Percentiles rank a stretch among this genome's conserved stretches.
These are phyloP conservation scores for Nephrotoma appendiculata DNA, from an alignment of 2,888 invertebrate genomes.

Conservation along the genomic window DNA sequence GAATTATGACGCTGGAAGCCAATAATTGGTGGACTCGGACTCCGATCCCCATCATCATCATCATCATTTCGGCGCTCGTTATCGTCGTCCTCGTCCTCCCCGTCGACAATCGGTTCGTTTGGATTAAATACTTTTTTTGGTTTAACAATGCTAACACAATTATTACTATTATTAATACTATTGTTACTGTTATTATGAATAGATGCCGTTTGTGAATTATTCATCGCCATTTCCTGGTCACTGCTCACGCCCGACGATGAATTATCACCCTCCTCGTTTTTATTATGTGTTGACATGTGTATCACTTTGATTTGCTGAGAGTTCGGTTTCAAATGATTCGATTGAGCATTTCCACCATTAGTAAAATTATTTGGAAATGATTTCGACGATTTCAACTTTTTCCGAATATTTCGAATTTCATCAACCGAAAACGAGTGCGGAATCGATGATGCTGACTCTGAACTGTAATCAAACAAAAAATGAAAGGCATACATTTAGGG, in stretches of 20 bases:
- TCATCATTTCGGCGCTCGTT: constrained; percentile 14
- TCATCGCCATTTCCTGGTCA: constrained; percentile 58
- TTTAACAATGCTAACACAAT: constrained; percentile 8
- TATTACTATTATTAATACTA: constrained; percentile 17
- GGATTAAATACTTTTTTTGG: constrained; percentile 5
- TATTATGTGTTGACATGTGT: constrained; percentile 16
- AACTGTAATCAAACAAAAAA: neutral
- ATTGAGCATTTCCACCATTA: constrained; percentile 21
- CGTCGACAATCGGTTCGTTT: constrained; percentile 28
- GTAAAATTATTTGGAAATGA: constrained; percentile 74
- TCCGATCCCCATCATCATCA: constrained; percentile 21
- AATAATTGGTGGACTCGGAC: constrained; percentile 33
- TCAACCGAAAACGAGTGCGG: constrained; percentile 79
- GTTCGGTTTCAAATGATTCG: constrained; percentile 11
- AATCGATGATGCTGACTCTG: constrained; percentile 35
- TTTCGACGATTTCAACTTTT: constrained; percentile 70
- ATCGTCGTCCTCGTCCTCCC: constrained; percentile 16
- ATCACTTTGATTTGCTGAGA: neutral
- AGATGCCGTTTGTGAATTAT: constrained; percentile 27
- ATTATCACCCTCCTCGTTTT: constrained; percentile 69
- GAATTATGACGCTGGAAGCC: constrained; percentile 48
- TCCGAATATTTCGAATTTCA: constrained; percentile 76
- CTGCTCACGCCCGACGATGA: constrained; percentile 80
- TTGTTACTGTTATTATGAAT: constrained; percentile 23
- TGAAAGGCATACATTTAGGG: neutral